Percentiles rank a stretch among this genome's conserved stretches.
Evolutionary conservation across 2,113 vertebrate species (phyloP).

Genomic region (Pluvianellus socialis): DNA sequence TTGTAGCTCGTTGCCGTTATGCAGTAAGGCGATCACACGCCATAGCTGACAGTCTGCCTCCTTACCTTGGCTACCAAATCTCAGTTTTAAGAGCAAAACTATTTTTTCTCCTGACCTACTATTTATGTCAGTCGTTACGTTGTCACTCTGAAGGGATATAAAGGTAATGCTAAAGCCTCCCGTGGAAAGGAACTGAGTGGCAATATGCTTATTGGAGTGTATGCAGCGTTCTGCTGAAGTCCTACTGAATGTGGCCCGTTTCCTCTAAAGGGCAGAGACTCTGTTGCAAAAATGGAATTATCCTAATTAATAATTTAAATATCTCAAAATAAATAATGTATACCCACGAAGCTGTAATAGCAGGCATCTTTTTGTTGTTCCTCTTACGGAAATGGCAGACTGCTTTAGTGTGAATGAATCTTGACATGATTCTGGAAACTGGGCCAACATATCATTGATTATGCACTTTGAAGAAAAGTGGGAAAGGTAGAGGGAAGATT

Average conservation of each 20-base stretch:
- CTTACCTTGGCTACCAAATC: neutral
- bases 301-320: constrained; percentile 68
- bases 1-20: neutral
- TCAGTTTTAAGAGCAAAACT: neutral
- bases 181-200: neutral
- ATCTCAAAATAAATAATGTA: constrained; percentile 67
- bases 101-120: neutral
- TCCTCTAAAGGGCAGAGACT: constrained; percentile 11
- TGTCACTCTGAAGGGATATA: neutral
- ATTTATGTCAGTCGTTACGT: neutral
- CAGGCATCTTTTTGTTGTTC: constrained; percentile 47
- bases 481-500: constrained; percentile 28
- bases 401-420: constrained; percentile 60
- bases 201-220: neutral
- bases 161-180: neutral
- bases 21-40: neutral
- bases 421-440: constrained; percentile 40
- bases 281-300: constrained; percentile 47
- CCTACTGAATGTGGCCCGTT: neutral
- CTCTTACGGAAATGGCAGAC: constrained; percentile 18
- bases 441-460: constrained; percentile 53
- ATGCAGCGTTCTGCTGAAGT: neutral
- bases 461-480: constrained; percentile 56
- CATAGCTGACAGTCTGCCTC: neutral
- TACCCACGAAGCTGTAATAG: constrained; percentile 44